phyloP scores from a whole-genome alignment of 2,888 invertebrate species.

The Bimastos eiseni region DNA sequence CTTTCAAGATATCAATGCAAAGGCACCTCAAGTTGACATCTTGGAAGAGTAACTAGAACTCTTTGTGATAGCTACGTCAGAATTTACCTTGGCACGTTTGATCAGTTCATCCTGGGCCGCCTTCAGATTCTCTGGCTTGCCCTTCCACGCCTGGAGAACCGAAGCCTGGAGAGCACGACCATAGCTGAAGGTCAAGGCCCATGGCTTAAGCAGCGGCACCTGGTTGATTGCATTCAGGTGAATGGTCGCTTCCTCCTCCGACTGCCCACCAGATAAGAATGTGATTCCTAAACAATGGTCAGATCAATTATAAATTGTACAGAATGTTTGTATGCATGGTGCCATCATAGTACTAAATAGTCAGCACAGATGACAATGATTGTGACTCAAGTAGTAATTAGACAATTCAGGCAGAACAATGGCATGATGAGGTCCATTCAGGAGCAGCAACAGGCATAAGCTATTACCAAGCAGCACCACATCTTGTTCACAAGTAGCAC shows the following conservation, averaged over 20 bases:
- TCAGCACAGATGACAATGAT: too few species aligned
- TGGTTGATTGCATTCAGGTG: slow-evolving; percentile 96
- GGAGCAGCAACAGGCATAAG: too few species aligned
- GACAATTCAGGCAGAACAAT: too few species aligned
- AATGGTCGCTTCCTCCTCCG: slow-evolving; percentile 94
- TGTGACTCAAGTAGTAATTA: too few species aligned
- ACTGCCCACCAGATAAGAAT: slow-evolving; percentile 98
- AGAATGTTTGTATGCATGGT: background rate
- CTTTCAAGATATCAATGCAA: too few species aligned
- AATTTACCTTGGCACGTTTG: slow-evolving; percentile 83
- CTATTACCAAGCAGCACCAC: too few species aligned
- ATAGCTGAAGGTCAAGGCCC: slow-evolving; percentile 96
- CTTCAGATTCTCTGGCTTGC: slow-evolving; percentile 83
- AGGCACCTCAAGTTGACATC: too few species aligned
- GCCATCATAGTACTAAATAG: too few species aligned
- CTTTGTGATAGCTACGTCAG: background rate
- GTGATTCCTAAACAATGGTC: slow-evolving; percentile 74
- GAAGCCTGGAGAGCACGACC: slow-evolving; percentile 96
- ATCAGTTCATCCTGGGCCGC: slow-evolving; percentile 85
- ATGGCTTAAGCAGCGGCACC: slow-evolving; percentile 79
- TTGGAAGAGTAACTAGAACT: too few species aligned
- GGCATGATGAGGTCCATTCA: too few species aligned
- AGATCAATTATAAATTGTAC: background rate
- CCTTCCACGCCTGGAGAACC: slow-evolving; percentile 90
- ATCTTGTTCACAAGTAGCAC: too few species aligned